Base-by-base conservation (phyloP, 2,888 invertebrate species). In the Dynastes maya region DNA sequence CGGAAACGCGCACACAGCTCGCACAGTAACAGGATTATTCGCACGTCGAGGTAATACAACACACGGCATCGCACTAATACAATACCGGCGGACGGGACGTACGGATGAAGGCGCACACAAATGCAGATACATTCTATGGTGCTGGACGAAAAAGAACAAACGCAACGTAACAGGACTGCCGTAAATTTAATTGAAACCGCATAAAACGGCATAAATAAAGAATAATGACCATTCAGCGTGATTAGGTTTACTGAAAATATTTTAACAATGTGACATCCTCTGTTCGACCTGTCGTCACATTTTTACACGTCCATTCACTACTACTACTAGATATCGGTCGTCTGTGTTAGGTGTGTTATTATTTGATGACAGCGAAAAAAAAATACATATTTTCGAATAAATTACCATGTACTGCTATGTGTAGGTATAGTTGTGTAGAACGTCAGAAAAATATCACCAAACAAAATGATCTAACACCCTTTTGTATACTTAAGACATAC, bases 21-120 rank as follows among this genome's bases (percentile, higher is more conserved):
- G 81, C 79, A 77, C 82, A 78, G 81, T 78, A 79, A 80, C 78
- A 80, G 77, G 51, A 78, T 74, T 74, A 55, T 61, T 75, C 65
- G 77, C 77, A 80, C 74, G 16, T 37, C 32, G 53, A 55, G 55
- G 67, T 67, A 67, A 67, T 67, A 67, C 49, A 67, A 67, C 67
- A 49, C 63, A 63, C 27, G 29, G 63, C 63, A 29, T 9, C 63
- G 63, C 9, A 32, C 63, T 29, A 63, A 63, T 32, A 63, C 63
- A 63, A 63, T 27, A 32, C 55, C 22, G 55, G 8, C 55, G 16
- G 22, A 22, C 22, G 22, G 22, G 22, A 22, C 22, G 22, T 22
- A 22, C 22, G 22, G 22, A 58, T 53, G 53, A 2, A 37, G 5
- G 32, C 45, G 45, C 45, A 45, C 45, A 45, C 45, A 45, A 11